Evolutionary conservation across 2,888 invertebrate species (phyloP).

Genomic region (Eilema caniola): DNA sequence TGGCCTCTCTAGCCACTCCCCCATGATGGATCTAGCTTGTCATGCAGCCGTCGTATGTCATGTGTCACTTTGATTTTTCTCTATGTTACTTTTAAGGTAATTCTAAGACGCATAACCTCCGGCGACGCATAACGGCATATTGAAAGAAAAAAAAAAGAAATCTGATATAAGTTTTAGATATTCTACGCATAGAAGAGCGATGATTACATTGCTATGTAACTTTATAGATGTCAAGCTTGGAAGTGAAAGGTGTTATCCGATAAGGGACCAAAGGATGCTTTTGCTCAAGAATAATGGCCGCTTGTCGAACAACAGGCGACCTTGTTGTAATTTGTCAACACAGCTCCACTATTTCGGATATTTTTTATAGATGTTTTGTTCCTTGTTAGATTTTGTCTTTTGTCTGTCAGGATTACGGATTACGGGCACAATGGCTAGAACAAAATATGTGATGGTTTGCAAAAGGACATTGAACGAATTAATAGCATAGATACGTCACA

Average conservation of each 20-base stretch:
- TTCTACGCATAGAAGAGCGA: slow-evolving; percentile 6
- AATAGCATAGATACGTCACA: no score
- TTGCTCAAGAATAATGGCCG: slow-evolving; percentile 4
- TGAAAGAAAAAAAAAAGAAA: no score
- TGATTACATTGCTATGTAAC: slow-evolving; percentile 3
- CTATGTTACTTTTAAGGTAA: no score
- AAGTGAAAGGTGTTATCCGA: slow-evolving; percentile 4
- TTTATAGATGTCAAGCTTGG: slow-evolving; percentile 2
- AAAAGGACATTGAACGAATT: no score
- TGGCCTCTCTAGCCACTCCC: no score
- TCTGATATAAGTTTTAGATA: not conserved
- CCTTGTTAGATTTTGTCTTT: slow-evolving; percentile 1
- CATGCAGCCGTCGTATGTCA: no score
- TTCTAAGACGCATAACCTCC: no score
- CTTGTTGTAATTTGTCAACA: not conserved
- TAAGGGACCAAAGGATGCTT: slow-evolving; percentile 4
- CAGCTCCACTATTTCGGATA: not conserved
- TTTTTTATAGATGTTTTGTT: not conserved
- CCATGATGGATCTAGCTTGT: no score
- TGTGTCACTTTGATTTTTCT: no score
- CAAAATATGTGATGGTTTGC: not conserved
- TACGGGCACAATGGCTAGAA: not conserved
- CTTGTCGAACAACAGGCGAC: not conserved
- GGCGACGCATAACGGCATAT: no score
- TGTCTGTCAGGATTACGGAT: not conserved